Conservation (phyloP, 2,113 vertebrate genomes). For the Phylloscopus trochiloides region DNA sequence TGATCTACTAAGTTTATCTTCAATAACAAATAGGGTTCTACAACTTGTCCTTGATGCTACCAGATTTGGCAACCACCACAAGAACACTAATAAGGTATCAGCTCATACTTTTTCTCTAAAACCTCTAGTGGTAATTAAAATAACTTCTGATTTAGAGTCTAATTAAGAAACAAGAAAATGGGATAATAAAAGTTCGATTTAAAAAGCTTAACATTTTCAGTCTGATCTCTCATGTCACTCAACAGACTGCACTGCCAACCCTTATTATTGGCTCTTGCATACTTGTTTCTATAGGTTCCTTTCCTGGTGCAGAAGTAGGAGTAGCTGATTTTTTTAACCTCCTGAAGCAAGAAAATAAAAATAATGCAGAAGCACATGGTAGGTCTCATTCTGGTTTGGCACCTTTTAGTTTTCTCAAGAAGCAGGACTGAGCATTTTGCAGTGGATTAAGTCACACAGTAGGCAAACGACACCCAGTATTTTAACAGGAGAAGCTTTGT, state of each 20-base stretch:
- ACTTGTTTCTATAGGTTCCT: neutral
- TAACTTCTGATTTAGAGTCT: neutral
- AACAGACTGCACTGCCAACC: neutral
- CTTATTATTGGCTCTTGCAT: neutral
- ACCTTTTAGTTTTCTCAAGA: neutral
- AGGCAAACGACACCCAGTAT: neutral
- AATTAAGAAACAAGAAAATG: conserved; percentile 25
- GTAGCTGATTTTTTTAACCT: neutral
- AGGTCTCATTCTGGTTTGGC: neutral
- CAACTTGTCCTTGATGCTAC: neutral
- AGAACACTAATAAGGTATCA: neutral
- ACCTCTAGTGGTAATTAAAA: neutral
- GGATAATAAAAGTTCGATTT: conserved; percentile 19
- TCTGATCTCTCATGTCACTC: neutral
- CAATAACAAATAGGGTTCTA: neutral
- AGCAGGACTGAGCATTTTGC: neutral
- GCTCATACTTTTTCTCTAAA: neutral
- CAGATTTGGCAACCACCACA: neutral
- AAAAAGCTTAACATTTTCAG: conserved; percentile 1
- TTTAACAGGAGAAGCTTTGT: neutral
- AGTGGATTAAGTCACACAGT: neutral
- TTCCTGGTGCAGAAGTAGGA: neutral
- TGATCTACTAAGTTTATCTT: neutral
- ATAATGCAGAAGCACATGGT: neutral
- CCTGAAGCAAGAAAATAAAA: neutral